Evolutionary conservation across 2,888 invertebrate species (phyloP).

Genomic region (Catonia carolina): DNA sequence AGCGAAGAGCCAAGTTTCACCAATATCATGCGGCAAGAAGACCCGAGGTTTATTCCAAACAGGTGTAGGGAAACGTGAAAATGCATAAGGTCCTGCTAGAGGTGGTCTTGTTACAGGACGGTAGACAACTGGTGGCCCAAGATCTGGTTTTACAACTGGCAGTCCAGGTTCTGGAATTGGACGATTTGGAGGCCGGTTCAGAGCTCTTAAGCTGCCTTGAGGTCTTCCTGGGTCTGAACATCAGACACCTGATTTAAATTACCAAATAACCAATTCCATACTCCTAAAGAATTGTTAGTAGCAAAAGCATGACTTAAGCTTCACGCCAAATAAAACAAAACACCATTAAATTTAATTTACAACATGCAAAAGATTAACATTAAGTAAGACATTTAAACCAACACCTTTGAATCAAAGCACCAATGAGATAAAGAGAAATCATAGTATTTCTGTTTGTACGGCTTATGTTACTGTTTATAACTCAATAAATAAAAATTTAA

Average conservation of each 20-base stretch:
- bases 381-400: background rate
- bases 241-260: background rate
- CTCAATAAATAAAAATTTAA: too few relatives aligned
- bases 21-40: slow-evolving; percentile 65
- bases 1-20: slow-evolving; percentile 75
- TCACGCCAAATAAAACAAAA: background rate
- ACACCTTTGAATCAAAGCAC: background rate
- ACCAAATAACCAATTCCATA: background rate
- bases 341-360: background rate
- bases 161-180: slow-evolving; percentile 36
- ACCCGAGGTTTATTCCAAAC: slow-evolving; percentile 71
- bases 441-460: too few relatives aligned
- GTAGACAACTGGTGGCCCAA: slow-evolving; percentile 48
- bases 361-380: background rate
- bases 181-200: slow-evolving; percentile 33
- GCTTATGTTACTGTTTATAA: too few relatives aligned
- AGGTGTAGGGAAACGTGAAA: slow-evolving; percentile 77
- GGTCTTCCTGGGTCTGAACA: slow-evolving; percentile 6
- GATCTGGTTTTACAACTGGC: slow-evolving; percentile 43
- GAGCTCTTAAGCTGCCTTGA: slow-evolving; percentile 27
- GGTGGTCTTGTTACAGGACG: slow-evolving; percentile 56
- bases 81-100: slow-evolving; percentile 82
- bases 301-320: too few relatives aligned
- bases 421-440: too few relatives aligned
- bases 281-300: too few relatives aligned